phyloP scores from a whole-genome alignment of 2,888 invertebrate species.

The Creontiades dilutus region DNA sequence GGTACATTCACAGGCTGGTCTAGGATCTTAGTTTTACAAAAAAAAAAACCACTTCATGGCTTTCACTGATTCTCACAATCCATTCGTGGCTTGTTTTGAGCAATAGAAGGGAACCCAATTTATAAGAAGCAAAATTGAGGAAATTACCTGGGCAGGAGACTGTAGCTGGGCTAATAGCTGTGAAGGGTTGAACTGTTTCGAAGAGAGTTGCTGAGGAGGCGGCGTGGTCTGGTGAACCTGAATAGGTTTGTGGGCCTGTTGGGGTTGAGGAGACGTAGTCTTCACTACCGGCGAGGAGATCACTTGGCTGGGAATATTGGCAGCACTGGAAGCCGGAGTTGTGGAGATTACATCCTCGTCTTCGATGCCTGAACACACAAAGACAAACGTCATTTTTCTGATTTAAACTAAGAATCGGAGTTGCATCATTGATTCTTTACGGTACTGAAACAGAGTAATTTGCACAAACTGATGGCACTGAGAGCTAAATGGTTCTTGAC shows the following conservation, averaged over 20 bases:
- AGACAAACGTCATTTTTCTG: too few species aligned
- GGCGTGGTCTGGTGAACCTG: slow-evolving; percentile 40
- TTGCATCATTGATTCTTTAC: too few species aligned
- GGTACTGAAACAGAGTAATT: too few species aligned
- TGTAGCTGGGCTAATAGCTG: slow-evolving; percentile 78
- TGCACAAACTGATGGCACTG: not conserved
- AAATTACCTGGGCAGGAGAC: slow-evolving; percentile 73
- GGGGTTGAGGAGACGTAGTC: slow-evolving; percentile 66
- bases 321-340: slow-evolving; percentile 43
- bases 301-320: slow-evolving; percentile 64
- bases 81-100: too few species aligned
- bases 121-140: not conserved
- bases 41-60: too few species aligned
- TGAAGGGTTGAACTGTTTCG: slow-evolving; percentile 77
- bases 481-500: too few species aligned
- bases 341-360: slow-evolving; percentile 82
- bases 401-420: too few species aligned
- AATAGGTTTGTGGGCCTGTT: slow-evolving; percentile 62
- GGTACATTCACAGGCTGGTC: too few species aligned
- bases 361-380: slow-evolving; percentile 79
- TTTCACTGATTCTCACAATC: too few species aligned
- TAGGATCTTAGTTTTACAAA: too few species aligned
- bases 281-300: slow-evolving; percentile 48
- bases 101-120: too few species aligned
- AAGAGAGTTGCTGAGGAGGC: slow-evolving; percentile 71